Base-by-base conservation (phyloP, 2,888 invertebrate species). In the Glyphotaelius pellucidus region DNA sequence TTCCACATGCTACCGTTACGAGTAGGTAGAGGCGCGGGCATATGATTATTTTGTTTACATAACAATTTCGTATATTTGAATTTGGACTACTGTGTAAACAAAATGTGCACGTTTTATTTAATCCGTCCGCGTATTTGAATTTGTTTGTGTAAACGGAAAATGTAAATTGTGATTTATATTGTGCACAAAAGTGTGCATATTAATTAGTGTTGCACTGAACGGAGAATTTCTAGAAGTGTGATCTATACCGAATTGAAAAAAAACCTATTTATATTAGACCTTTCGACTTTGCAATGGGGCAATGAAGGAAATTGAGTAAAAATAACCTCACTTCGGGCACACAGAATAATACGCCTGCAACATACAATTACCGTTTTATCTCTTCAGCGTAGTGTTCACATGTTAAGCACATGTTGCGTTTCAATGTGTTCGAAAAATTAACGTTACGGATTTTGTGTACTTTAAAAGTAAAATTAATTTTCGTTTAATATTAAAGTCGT, bases 151-250 rank as follows among this genome's bases (percentile, higher is more conserved):
- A 83, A 83, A 38, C 31, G 32, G 35, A 38, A 35, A 38, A 83
- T 83, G 83, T 31, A 83, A 83, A 83, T 31, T 38, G 19, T 83
- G 83, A 83, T 83, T 83, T 83, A 83, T 83, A 35, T 35, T 35
- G 83, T 83, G 38, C 32, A 83, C 83, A 83, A 25, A 14, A n/a
- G 67, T 9, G 1, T n/a, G 67, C 67, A 67, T 67, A 67, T 67
- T 67, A n/a, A 67, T 67, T 67, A 25, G 25, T n/a, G 5, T 25
- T 67, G 2, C 11, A 25, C 67, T 67, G 67, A 67, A 25, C n/a
- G 9, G n/a, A 67, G 9, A 67, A 67, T 67, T 25, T 25, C 25
- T 25, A 67, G n/a, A 9, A 7, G 25, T 67, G 25, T n/a, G 25
- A 25, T n/a, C 3, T 19, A 19, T 2, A 9, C 5, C 67, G 25